These are phyloP conservation scores for Alethe castanea DNA, from an alignment of 2,113 vertebrate genomes.

Conservation along the genomic window DNA sequence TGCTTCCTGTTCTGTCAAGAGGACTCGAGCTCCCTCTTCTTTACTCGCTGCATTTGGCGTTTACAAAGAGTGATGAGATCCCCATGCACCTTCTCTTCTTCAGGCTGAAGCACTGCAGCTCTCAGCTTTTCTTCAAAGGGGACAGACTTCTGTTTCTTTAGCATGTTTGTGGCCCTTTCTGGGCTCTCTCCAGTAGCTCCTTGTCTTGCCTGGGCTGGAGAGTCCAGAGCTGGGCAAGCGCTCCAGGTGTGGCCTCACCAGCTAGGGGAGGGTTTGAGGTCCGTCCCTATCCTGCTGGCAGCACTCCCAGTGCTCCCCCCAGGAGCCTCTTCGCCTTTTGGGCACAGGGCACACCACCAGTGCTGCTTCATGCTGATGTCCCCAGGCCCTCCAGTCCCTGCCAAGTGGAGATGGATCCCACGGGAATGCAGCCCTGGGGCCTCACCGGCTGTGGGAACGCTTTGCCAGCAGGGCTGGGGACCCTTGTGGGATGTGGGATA, in stretches of 20 bases:
- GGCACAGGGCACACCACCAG: not conserved
- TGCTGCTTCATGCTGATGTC: not conserved
- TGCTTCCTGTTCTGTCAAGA: not conserved
- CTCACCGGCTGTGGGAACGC: not conserved
- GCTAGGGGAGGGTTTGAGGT: not conserved
- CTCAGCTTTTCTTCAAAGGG: not conserved
- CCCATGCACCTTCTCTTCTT: not conserved
- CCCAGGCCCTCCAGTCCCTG: not conserved
- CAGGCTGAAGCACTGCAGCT: not conserved
- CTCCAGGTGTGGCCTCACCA: accelerated
- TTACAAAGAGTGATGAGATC: not conserved
- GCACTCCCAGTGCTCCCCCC: not conserved
- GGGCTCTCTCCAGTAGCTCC: not conserved
- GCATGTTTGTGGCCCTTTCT: not conserved
- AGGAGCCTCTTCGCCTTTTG: not conserved
- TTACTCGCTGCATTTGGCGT: not conserved
- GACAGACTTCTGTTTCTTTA: not conserved
- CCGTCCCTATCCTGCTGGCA: not conserved
- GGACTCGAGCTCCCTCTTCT: not conserved
- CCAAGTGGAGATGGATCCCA: not conserved
- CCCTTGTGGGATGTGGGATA: not conserved
- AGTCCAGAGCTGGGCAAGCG: not conserved
- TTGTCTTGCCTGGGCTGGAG: not conserved
- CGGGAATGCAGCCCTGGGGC: not conserved
- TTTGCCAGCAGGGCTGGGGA: not conserved